Evolutionary conservation across 2,888 invertebrate species (phyloP).

Genomic region (Teinopalpus imperialis): DNA sequence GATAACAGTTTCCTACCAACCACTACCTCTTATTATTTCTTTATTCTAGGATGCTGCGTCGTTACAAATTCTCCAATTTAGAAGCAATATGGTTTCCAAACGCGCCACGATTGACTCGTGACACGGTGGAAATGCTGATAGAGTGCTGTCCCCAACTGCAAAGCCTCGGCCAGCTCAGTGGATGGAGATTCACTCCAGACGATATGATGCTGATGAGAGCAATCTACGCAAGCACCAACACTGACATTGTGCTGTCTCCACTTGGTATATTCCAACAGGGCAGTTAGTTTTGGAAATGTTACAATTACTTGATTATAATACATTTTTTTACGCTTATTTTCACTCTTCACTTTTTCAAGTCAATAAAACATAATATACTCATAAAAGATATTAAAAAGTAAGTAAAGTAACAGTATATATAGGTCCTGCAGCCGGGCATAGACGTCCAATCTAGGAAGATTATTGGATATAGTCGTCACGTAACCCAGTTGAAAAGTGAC

Average conservation of each 20-base stretch:
- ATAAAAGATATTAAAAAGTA: no score
- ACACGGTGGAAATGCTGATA: constrained; percentile 85
- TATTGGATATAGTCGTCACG: no score
- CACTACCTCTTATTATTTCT: no score
- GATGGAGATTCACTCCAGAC: constrained; percentile 85
- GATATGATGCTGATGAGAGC: constrained; percentile 85
- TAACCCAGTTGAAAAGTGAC: no score
- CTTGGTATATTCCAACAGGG: constrained; percentile 78
- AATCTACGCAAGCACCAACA: constrained; percentile 84
- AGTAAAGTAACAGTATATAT: no score
- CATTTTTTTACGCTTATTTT: constrained; percentile 2
- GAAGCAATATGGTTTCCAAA: constrained; percentile 87
- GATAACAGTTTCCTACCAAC: no score
- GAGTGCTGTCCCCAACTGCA: constrained; percentile 85
- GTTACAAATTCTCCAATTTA: constrained; percentile 83
- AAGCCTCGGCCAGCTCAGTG: constrained; percentile 85
- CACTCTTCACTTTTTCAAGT: no score
- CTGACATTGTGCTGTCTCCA: constrained; percentile 84
- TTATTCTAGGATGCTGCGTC: constrained; percentile 85
- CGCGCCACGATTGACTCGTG: constrained; percentile 83
- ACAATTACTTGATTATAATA: background rate
- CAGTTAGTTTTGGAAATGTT: constrained; percentile 26
- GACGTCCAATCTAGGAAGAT: no score
- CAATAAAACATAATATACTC: no score
- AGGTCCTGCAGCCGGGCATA: no score